phyloP scores from a whole-genome alignment of 2,113 vertebrate genomes.

The Clupea harengus region DNA sequence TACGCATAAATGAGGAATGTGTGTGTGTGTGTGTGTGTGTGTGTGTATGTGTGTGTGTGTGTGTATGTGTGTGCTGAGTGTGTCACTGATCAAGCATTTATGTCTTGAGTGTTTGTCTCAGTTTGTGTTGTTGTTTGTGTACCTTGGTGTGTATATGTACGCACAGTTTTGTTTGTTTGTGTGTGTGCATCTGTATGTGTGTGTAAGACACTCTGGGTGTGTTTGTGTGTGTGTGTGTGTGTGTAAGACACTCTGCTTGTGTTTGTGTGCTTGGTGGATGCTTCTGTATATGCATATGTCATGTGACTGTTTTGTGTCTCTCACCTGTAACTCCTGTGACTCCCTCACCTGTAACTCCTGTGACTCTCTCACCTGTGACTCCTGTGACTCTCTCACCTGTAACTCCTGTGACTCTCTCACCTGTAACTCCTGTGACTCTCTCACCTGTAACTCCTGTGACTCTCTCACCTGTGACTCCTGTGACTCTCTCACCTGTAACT shows the following conservation, averaged over 20 bases:
- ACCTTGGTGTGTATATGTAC: neutral
- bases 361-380: too few relatives aligned
- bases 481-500: too few relatives aligned
- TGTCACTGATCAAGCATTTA: too few relatives aligned
- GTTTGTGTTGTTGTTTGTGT: neutral
- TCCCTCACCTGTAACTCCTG: too few relatives aligned
- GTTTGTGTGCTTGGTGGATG: neutral
- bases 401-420: too few relatives aligned
- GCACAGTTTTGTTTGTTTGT: neutral
- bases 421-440: too few relatives aligned
- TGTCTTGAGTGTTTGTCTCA: too few relatives aligned
- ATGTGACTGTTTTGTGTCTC: too few relatives aligned
- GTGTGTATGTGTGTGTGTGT: conserved; percentile 27
- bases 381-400: too few relatives aligned
- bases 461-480: too few relatives aligned
- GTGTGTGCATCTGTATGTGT: neutral
- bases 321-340: too few relatives aligned
- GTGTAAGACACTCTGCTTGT: neutral
- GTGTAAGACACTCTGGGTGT: neutral
- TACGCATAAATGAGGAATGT: neutral
- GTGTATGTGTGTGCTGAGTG: neutral
- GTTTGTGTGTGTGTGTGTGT: neutral
- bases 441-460: too few relatives aligned
- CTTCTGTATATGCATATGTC: neutral
- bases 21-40: conserved; percentile 36